Evolutionary conservation across 2,888 invertebrate genomes (phyloP).

Genomic region (Lymantria monacha): DNA sequence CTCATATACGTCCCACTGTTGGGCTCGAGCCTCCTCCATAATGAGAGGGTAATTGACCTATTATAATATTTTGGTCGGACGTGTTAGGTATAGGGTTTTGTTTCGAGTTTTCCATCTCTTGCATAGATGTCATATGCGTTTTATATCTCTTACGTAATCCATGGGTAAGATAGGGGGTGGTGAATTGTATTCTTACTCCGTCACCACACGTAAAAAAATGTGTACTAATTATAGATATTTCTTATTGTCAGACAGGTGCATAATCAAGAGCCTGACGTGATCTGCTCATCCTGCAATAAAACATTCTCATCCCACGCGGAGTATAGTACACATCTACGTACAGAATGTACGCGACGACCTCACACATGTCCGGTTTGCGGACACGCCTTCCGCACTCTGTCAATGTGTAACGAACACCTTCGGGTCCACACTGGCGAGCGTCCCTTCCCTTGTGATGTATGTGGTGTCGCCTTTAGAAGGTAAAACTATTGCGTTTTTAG

Average conservation of each 20-base stretch:
- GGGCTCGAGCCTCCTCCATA: too few relatives aligned
- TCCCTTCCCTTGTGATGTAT: conserved; percentile 64
- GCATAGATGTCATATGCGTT: too few relatives aligned
- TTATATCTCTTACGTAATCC: too few relatives aligned
- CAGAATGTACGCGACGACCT: conserved; percentile 13
- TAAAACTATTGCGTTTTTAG: not conserved
- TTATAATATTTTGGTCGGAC: too few relatives aligned
- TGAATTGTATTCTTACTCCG: too few relatives aligned
- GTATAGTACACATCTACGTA: conserved; percentile 2
- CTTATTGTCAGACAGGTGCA: conserved; percentile 13
- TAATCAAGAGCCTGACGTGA: not conserved
- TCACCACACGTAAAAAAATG: too few relatives aligned
- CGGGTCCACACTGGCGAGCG: conserved; percentile 61
- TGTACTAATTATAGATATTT: too few relatives aligned
- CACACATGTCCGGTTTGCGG: conserved; percentile 50
- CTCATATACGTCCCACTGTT: too few relatives aligned
- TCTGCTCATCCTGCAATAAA: conserved; percentile 12
- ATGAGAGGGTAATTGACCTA: too few relatives aligned
- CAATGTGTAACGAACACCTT: conserved; percentile 54
- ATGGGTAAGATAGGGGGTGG: too few relatives aligned
- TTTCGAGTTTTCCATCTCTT: too few relatives aligned
- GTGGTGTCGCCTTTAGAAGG: conserved; percentile 54
- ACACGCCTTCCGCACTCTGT: conserved; percentile 54
- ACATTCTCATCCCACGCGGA: not conserved
- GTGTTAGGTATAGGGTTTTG: too few relatives aligned